phyloP scores from a whole-genome alignment of 2,113 vertebrate genomes.

The Sylvilagus bachmani region DNA sequence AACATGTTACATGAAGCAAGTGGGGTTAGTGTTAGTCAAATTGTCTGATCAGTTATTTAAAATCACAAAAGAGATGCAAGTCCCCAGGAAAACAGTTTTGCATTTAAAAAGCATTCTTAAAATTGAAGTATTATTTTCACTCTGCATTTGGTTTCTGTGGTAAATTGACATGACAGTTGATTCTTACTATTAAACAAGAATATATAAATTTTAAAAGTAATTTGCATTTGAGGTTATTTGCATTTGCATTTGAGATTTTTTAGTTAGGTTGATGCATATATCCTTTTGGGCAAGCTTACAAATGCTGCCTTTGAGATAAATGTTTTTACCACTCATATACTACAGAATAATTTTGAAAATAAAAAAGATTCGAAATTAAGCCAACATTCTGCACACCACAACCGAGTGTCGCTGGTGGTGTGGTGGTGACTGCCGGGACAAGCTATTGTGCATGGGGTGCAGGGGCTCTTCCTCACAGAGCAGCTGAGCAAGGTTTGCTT shows the following conservation, averaged over 20 bases:
- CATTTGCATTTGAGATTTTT: background rate
- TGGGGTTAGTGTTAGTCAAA: background rate
- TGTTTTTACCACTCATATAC: too few relatives aligned
- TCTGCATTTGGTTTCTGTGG: background rate
- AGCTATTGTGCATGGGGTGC: fast-evolving
- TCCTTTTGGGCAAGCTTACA: background rate
- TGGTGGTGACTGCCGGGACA: background rate
- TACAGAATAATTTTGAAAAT: slow-evolving; percentile 24
- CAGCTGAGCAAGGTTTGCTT: too few relatives aligned
- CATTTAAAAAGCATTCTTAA: background rate
- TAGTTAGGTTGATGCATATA: background rate
- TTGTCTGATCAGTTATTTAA: background rate
- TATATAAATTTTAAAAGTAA: background rate
- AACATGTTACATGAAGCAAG: slow-evolving; percentile 5
- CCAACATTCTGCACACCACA: background rate
- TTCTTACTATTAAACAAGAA: background rate
- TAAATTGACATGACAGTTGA: background rate
- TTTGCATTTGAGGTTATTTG: background rate
- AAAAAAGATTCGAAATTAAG: background rate
- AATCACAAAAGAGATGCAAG: background rate
- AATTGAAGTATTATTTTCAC: background rate
- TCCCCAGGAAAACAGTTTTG: background rate
- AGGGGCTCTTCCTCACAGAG: background rate
- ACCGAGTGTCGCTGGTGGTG: background rate
- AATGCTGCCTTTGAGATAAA: background rate